Evolutionary conservation across 2,113 vertebrate genomes (phyloP), one percentile per base, ranked within the genome.

Genomic region (Chauna torquata): DNA sequence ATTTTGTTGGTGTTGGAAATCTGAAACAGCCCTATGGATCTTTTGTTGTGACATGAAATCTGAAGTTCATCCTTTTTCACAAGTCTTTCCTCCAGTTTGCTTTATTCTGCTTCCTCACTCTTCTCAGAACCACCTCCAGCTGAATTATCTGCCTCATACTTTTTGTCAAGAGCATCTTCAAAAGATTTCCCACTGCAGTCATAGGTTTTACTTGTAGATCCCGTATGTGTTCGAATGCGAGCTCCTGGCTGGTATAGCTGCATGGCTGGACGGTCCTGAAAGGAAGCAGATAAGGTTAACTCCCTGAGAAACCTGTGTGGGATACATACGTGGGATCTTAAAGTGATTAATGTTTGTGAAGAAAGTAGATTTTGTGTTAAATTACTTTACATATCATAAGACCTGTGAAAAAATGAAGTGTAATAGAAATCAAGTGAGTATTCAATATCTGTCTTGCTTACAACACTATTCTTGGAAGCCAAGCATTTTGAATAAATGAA

Each of bases 161-260:
- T 99, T 61, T 96, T 98, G 27, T 98, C 99, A 4, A 84, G 59
- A 77, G 92, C 90, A 16, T 98, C 97, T 91, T 99, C 99, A 5
- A 98, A 98, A 15, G 97, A 93, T 93, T 97, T 98, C 57, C 97
- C 98, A 55, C 94, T 77, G 94, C 97, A 98, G 89, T 99, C 99
- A 7, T 97, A 99, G 85, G 94, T 94, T 97, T 98, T 99, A 94
- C 97, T 98, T 42, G 98, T 96, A 34, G 98, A 98, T 75, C 98
- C 98, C 97, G 94, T 91, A 75, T 97, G 98, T 42, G 99, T 99
- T 95, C 98, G 98, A 94, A 98, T 98, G 93, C 98, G 98, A 66
- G 98, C 97, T 68, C 99, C 99, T 20, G 99, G 99, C 96, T 99
- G 99, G 94, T 99, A 99, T 16, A 99, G 96, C 98, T 99, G 99